These are phyloP conservation scores for Umimayanthus kanabou DNA, from an alignment of 92 coral and sea anemone genomes.

Conservation along the genomic window DNA sequence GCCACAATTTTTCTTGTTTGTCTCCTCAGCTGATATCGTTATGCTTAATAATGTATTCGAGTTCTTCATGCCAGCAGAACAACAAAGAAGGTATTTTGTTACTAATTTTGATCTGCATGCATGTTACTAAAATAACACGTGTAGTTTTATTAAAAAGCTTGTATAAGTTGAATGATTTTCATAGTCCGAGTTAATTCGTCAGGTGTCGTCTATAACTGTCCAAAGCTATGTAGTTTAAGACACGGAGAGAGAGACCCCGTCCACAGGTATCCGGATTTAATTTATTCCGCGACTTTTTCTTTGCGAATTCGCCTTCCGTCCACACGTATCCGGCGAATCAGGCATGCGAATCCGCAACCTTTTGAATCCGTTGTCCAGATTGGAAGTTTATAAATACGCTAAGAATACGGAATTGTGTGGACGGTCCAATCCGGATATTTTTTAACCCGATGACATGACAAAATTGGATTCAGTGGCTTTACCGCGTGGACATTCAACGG, in stretches of 20 bases:
- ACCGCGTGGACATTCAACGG: too few species aligned
- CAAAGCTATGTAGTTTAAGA: neutral
- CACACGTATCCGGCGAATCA: too few species aligned
- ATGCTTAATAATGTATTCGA: constrained; percentile 83
- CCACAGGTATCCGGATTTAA: too few species aligned
- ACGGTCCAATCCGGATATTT: too few species aligned
- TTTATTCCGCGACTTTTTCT: neutral
- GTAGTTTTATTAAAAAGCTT: too few species aligned
- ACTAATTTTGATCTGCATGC: neutral
- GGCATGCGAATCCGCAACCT: too few species aligned
- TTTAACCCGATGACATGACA: too few species aligned
- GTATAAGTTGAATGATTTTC: neutral
- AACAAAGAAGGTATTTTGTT: constrained; percentile 68
- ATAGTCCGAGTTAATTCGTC: neutral
- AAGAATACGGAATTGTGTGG: too few species aligned
- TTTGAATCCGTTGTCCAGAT: too few species aligned
- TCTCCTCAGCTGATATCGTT: constrained; percentile 71
- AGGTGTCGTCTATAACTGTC: neutral
- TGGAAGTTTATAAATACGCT: too few species aligned
- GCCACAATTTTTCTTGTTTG: neutral
- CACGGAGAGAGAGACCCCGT: neutral
- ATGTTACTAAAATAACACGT: neutral
- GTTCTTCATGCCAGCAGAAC: constrained; percentile 70
- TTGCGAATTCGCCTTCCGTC: neutral
- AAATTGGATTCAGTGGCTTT: too few species aligned